Base-by-base conservation (phyloP, 2,888 invertebrate species). In the Nezara viridula region DNA sequence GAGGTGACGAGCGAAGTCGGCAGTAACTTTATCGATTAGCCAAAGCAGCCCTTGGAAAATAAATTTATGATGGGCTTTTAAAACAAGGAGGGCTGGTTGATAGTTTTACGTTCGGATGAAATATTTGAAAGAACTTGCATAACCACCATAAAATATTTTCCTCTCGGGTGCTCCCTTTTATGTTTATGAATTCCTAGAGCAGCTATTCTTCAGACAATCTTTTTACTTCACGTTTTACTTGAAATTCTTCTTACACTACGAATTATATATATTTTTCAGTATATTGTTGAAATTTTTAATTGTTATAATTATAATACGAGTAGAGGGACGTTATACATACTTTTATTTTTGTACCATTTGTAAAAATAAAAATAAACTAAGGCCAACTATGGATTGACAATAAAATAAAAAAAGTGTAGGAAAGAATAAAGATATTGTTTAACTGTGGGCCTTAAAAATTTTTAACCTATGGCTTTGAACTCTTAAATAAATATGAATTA, bases 1-100 rank as follows among this genome's bases (percentile, higher is more conserved):
- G 44, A 81, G 81, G 81, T 44, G 44, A 81, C 24, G n/a, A 81
- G n/a, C 40, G 7, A 81, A 81, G 24, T 81, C 77, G 24, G 16
- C 10, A 81, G 81, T 44, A 44, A 47, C 44, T 40, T 47, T 44
- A 81, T 81, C 40, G 44, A 81, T 81, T n/a, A 44, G n/a, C 44
- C n/a, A 44, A 24, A n/a, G 12, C 44, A 47, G 24, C 40, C n/a
- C 44, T 44, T 40, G 81, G 81, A 47, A 44, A 81, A 81, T 81
- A 81, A 81, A 81, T 81, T 81, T 44, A 81, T 24, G 44, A 81
- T 81, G 44, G 44, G 10, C 21, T 81, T 81, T 81, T 81, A 44
- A 44, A 81, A 81, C n/a, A 47, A 44, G n/a, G 16, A n/a, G 27
- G 60, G 2, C 24, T 6, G 44, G n/a, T 19, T 44, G n/a, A 81